A percentile compares a stretch with the other conserved stretches of the same genome.
These are phyloP conservation scores for Nibea coibor DNA, from an alignment of 2,113 vertebrate species.

Conservation along the genomic window DNA sequence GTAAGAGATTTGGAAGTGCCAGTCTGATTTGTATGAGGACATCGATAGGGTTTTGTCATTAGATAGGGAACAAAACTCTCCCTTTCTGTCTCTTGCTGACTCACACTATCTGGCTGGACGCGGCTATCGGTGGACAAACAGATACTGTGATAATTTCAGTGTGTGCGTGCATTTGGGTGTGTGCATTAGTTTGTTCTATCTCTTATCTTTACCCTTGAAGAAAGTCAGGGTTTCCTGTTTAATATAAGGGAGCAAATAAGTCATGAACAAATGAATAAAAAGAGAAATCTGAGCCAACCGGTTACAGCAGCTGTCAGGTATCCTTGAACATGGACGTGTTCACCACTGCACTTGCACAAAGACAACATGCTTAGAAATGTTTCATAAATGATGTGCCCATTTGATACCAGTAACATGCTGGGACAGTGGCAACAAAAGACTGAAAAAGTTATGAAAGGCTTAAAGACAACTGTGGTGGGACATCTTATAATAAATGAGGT, in stretches of 20 bases:
- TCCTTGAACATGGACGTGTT: background rate
- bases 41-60: background rate
- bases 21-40: background rate
- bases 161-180: background rate
- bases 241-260: slow-evolving; percentile 40
- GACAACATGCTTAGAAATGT: too few species aligned
- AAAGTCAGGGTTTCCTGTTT: slow-evolving; percentile 38
- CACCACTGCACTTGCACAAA: too few species aligned
- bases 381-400: too few species aligned
- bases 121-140: slow-evolving; percentile 50
- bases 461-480: too few species aligned
- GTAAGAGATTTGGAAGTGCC: background rate
- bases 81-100: background rate
- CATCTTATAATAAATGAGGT: too few species aligned
- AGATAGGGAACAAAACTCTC: slow-evolving; percentile 11
- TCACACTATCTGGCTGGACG: slow-evolving; percentile 5
- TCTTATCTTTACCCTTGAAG: slow-evolving; percentile 52
- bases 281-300: background rate
- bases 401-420: too few species aligned
- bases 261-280: background rate
- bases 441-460: too few species aligned
- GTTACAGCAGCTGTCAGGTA: background rate
- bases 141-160: slow-evolving; percentile 31
- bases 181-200: slow-evolving; percentile 5
- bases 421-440: too few species aligned